These are phyloP conservation scores for Caradrina kadenii DNA, from an alignment of 2,888 invertebrate genomes.

Conservation along the genomic window DNA sequence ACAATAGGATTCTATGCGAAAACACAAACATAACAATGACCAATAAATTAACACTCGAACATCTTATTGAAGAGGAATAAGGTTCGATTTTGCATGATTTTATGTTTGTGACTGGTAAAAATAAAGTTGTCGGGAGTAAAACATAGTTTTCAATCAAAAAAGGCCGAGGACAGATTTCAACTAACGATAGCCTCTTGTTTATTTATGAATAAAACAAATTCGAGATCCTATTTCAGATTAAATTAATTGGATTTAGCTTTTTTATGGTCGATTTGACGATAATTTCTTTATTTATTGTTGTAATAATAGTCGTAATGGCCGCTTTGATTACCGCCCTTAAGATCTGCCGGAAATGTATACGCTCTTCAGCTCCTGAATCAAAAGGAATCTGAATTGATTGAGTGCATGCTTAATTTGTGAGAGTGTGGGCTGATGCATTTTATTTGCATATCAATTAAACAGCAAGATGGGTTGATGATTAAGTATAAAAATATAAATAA, in stretches of 20 bases:
- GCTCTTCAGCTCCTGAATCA: conserved; percentile 41
- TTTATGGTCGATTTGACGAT: conserved; percentile 64
- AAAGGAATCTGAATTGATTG: conserved; percentile 36
- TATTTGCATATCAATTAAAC: conserved; percentile 38
- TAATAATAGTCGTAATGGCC: conserved; percentile 52
- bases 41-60: not conserved
- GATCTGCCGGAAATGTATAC: conserved; percentile 56
- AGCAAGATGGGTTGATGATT: not conserved
- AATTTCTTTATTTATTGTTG: conserved; percentile 64
- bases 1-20: conserved; percentile 70
- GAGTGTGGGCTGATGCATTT: conserved; percentile 17
- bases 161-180: conserved; percentile 75
- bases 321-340: conserved; percentile 48
- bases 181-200: conserved; percentile 68
- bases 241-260: conserved; percentile 67
- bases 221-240: conserved; percentile 68
- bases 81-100: not conserved
- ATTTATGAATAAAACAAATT: conserved; percentile 71
- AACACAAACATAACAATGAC: conserved; percentile 4
- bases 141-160: conserved; percentile 74
- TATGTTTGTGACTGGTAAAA: not conserved
- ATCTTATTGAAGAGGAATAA: conserved; percentile 8
- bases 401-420: conserved; percentile 16
- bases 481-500: not conserved
- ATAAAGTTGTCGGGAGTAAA: conserved; percentile 48